Conservation (phyloP, 2,888 invertebrate species). For the Leptopilina myrica region DNA sequence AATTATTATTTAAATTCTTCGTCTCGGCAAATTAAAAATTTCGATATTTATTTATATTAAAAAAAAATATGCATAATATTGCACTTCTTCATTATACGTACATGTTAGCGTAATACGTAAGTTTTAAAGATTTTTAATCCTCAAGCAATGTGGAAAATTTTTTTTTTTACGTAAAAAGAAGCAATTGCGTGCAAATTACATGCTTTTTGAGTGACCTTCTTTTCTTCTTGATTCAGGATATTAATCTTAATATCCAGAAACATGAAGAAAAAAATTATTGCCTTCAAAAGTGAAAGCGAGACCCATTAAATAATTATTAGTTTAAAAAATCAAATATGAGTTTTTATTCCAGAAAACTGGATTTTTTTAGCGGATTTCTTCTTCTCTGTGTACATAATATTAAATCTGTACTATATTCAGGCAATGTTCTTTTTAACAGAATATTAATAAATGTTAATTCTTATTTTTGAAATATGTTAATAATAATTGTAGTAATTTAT, state of each 20-base stretch:
- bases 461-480: too few species aligned
- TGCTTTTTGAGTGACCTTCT: slow-evolving; percentile 26
- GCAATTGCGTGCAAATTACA: slow-evolving; percentile 18
- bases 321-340: slow-evolving; percentile 9
- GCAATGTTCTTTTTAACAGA: too few species aligned
- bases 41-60: too few species aligned
- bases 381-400: background rate
- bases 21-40: too few species aligned
- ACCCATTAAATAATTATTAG: slow-evolving; percentile 13
- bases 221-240: slow-evolving; percentile 5
- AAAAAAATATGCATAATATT: too few species aligned
- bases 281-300: slow-evolving; percentile 1
- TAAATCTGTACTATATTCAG: too few species aligned
- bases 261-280: background rate
- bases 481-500: too few species aligned
- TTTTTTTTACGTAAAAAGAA: background rate
- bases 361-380: background rate
- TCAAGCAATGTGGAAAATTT: background rate
- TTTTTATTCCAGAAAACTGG: background rate
- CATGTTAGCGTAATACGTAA: too few species aligned
- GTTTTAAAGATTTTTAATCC: background rate
- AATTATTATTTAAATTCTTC: too few species aligned
- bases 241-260: slow-evolving; percentile 7
- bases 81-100: too few species aligned
- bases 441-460: too few species aligned